Base-by-base conservation (phyloP, 1,140 invertebrate genomes). In the Neodiprion pinetum region DNA sequence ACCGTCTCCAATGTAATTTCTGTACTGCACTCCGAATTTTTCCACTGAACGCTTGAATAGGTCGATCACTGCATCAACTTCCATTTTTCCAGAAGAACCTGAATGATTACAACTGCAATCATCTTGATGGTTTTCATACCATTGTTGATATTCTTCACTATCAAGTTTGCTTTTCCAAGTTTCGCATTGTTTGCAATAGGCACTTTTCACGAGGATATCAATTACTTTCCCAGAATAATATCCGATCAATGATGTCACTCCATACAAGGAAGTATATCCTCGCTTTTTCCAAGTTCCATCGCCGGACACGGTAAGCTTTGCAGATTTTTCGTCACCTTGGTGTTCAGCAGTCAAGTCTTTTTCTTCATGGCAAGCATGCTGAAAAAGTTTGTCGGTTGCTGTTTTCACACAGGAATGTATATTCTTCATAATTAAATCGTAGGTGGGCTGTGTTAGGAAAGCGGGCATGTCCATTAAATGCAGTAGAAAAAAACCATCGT, bases 251-350 rank as follows among this genome's bases (percentile, higher is more conserved):
- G 67, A 72, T 71, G 49, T 72, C 70, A 72, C 74, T 21, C 75
- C 72, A 53, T 67, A 76, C 47, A 76, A 47, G 17, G 75, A 76
- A 21, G 48, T 1, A 61, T 50, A 76, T 7, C 75, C 75, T n/a
- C 72, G 75, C 49, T 76, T 76, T 67, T 71, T 74, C 75, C 75
- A 76, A 3, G 72, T 76, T 23, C 75, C 75, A 53, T 76, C 75
- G 40, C 75, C 72, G 12, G 72, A 73, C 11, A 73, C 72, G 50
- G 66, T 68, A 21, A 73, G n/a, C 11, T 73, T 50, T 70, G 65
- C 48, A 2, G 65, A 73, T 21, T 73, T 5, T 72, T 53, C 71
- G 65, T 72, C 12, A 12, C 71, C 70, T 71, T 71, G 70, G 40
- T 71, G 70, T 4, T 71, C 47, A 28, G 70, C 40, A 71, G 48